These are phyloP conservation scores for Halyomorpha halys DNA, from an alignment of 1,140 invertebrate species.

Conservation along the genomic window DNA sequence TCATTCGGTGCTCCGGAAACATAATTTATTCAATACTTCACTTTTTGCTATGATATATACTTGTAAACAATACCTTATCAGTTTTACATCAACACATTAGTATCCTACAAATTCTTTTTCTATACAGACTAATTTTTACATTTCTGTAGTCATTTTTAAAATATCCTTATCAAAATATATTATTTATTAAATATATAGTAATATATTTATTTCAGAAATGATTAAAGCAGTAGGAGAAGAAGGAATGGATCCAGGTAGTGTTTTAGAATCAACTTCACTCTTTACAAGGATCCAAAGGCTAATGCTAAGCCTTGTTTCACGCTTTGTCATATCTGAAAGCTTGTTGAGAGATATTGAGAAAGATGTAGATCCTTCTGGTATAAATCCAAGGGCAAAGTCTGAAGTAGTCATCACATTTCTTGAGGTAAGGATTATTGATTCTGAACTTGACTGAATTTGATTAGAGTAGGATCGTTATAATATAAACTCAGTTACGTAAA, in stretches of 20 bases:
- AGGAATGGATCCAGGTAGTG: conserved; percentile 19
- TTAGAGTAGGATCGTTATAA: neutral
- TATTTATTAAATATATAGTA: neutral
- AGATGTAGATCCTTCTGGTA: conserved; percentile 19
- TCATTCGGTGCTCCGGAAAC: too few relatives aligned
- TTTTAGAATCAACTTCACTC: conserved; percentile 42
- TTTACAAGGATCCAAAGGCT: conserved; percentile 53
- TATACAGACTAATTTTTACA: too few relatives aligned
- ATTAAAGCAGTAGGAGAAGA: conserved; percentile 25
- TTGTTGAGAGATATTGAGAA: conserved; percentile 27
- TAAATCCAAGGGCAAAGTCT: conserved; percentile 21
- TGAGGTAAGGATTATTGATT: conserved; percentile 22
- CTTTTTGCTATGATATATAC: too few relatives aligned
- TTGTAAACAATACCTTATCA: too few relatives aligned
- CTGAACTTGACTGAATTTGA: neutral
- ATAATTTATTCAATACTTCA: too few relatives aligned
- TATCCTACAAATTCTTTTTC: too few relatives aligned
- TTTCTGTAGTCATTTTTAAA: too few relatives aligned
- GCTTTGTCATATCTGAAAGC: conserved; percentile 42
- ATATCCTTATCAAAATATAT: too few relatives aligned
- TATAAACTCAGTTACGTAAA: too few relatives aligned
- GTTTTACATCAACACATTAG: too few relatives aligned
- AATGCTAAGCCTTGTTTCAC: conserved; percentile 57
- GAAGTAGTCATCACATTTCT: conserved; percentile 24
- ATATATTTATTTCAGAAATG: conserved; percentile 7